phyloP scores from a whole-genome alignment of 2,888 invertebrate species.

The Allophyes oxyacanthae region DNA sequence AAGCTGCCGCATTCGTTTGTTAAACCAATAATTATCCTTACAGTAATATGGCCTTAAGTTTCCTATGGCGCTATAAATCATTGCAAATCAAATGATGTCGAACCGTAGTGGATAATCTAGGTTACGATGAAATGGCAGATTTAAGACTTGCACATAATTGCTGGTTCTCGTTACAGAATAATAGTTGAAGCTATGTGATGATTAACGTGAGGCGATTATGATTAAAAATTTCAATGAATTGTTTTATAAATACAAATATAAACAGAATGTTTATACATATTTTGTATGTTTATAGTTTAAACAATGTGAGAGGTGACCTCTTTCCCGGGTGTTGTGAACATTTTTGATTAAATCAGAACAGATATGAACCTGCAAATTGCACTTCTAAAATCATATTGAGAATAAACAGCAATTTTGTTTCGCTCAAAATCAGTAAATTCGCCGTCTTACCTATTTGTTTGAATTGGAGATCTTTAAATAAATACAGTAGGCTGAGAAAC shows the following conservation, averaged over 20 bases:
- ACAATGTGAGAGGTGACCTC: no score
- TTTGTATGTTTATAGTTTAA: no score
- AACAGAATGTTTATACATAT: no score
- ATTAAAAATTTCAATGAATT: conserved; percentile 23
- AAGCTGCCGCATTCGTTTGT: conserved; percentile 78
- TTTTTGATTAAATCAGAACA: no score
- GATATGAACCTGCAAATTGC: no score
- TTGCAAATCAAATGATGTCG: conserved; percentile 79
- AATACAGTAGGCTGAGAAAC: conserved; percentile 13
- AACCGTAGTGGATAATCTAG: conserved; percentile 61
- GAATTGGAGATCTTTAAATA: conserved; percentile 12
- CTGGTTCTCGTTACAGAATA: conserved; percentile 60
- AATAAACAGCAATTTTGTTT: no score
- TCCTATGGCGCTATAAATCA: conserved; percentile 77
- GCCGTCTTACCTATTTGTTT: no score
- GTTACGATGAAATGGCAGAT: conserved; percentile 69
- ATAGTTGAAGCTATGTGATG: conserved; percentile 40
- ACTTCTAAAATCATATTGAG: no score
- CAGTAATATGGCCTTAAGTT: conserved; percentile 73
- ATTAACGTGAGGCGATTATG: conserved; percentile 32
- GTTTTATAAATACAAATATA: background rate
- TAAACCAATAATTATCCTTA: conserved; percentile 82
- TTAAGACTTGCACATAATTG: conserved; percentile 68
- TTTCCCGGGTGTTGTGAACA: no score
- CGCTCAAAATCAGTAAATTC: no score